Evolutionary conservation across 2,797 vertebrate genomes (phyloP), one percentile per base, ranked within the genome.

Genomic region (Anguilla pacifica): DNA sequence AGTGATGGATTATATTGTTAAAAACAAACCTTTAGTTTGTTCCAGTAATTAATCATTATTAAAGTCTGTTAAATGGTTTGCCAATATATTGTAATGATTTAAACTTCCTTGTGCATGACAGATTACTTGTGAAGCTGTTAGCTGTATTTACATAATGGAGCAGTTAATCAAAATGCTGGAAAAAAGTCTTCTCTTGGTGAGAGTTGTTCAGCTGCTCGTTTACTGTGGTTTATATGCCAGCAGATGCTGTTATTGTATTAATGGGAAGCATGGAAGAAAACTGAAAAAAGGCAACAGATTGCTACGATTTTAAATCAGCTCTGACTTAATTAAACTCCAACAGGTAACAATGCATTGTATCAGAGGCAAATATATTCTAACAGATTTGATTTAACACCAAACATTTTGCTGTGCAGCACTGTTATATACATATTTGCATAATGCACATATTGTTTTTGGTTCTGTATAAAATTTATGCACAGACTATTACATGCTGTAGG

Each of bases 31-130:
- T 90, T 90, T 92, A 93, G 92, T 91, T 91, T 91, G 89, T 90
- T 88, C 88, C 72, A 67, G 89, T 91, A 89, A 94, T 95, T 94
- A 92, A 94, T 95, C 94, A 94, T 92, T 93, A 94, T 95, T 95
- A 94, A 95, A 92, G 91, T 89, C 39, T 43, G 85, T 89, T 91
- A 92, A 94, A 94, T 90, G 91, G 88, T 91, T 93, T 92, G 88
- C 91, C 92, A 91, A 88, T 91, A 91, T 53, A 84, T 88, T 90
- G 87, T 90, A 91, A 91, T 94, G 92, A 94, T 95, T 94, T 94
- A 93, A 90, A 89, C 90, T 93, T 90, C 86, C 87, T 89, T 90
- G 92, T 92, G 93, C 91, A 92, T 92, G 87, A 90, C 84, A 88
- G 83, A 91, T 91, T 91, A 92, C 90, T 83, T 72, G 86, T 86